Evolutionary conservation across 2,797 vertebrate genomes (phyloP).

Genomic region (Mallotus villosus): DNA sequence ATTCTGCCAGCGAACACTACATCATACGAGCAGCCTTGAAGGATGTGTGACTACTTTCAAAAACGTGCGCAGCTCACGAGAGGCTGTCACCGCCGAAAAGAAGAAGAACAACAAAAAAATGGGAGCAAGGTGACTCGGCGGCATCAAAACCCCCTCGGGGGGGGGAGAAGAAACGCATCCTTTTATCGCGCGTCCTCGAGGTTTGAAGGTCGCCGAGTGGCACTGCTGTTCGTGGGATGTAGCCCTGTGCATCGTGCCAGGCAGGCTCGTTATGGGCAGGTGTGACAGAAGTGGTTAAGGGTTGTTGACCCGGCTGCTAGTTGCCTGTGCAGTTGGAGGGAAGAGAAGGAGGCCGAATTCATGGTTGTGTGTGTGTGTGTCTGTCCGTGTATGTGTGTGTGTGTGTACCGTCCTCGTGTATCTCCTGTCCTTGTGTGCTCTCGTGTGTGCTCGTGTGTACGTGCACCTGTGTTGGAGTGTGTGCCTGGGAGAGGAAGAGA

Average conservation of each 20-base stretch:
- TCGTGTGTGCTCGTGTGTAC: slow-evolving; percentile 3
- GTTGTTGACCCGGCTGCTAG: background rate
- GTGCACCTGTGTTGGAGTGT: slow-evolving; percentile 9
- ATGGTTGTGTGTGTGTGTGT: background rate
- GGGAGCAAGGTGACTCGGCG: background rate
- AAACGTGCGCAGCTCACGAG: background rate
- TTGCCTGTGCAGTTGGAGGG: too few relatives aligned
- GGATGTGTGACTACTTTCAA: background rate
- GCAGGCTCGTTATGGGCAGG: background rate
- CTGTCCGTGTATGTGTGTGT: background rate
- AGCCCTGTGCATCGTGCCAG: background rate
- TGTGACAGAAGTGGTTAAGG: background rate
- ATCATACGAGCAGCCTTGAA: too few relatives aligned
- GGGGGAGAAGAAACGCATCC: background rate
- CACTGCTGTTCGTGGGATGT: background rate
- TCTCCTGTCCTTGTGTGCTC: background rate
- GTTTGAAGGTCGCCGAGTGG: background rate
- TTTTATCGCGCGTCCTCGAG: background rate
- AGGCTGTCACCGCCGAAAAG: background rate
- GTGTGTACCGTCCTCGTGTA: background rate
- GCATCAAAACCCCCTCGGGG: background rate
- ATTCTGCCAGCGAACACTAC: too few relatives aligned
- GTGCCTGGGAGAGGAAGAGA: background rate
- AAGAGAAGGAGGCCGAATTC: too few relatives aligned
- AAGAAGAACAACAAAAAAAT: background rate